These are phyloP conservation scores for Leptosomus discolor DNA, from an alignment of 2,113 vertebrate genomes.

Conservation along the genomic window DNA sequence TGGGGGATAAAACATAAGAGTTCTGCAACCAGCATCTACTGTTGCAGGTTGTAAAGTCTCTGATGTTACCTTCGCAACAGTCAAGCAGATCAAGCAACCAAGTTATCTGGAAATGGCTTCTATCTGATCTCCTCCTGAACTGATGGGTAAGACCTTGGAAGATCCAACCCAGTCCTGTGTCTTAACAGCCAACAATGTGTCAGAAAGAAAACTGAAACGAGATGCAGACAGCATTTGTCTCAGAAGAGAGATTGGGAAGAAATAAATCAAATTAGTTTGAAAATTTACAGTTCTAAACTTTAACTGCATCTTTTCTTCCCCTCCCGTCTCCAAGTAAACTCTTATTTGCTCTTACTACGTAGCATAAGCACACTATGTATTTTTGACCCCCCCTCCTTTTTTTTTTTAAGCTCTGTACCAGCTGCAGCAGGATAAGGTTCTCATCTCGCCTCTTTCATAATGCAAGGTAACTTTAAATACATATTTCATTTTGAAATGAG, in stretches of 20 bases:
- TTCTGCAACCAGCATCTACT: not conserved
- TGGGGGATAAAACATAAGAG: not conserved
- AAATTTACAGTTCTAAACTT: not conserved
- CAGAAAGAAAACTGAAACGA: not conserved
- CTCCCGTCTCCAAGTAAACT: not conserved
- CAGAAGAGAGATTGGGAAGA: not conserved
- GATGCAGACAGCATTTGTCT: not conserved
- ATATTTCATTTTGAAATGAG: not conserved
- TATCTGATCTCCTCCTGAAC: not conserved
- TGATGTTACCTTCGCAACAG: not conserved
- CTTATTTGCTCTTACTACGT: not conserved
- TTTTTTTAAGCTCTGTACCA: not conserved
- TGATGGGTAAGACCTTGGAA: not conserved
- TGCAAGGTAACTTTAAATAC: not conserved
- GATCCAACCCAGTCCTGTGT: not conserved
- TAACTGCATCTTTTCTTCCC: not conserved
- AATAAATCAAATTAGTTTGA: not conserved
- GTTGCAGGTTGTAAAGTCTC: not conserved
- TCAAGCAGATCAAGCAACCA: not conserved
- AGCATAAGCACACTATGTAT: not conserved
- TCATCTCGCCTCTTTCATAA: not conserved
- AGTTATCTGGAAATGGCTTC: not conserved
- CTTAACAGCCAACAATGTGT: not conserved
- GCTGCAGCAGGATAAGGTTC: not conserved
- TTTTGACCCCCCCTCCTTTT: not conserved